Evolutionary conservation across 2,113 vertebrate species (phyloP).

Genomic region (Micronycteris hirsuta): DNA sequence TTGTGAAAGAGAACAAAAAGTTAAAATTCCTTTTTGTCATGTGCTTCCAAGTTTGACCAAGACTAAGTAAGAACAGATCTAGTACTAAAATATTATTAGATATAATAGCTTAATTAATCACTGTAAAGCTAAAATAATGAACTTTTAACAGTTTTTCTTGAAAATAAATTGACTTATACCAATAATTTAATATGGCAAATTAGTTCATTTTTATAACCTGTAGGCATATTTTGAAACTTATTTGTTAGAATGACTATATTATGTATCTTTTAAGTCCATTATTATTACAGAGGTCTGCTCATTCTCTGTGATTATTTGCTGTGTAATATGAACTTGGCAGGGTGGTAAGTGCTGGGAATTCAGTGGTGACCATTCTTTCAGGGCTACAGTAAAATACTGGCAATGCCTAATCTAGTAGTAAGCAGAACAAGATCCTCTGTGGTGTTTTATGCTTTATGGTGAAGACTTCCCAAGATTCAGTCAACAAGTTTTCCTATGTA

Average conservation of each 20-base stretch:
- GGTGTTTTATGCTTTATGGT: not conserved
- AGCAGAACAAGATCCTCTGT: not conserved
- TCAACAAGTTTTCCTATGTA: not conserved
- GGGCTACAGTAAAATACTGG: not conserved
- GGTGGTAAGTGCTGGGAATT: not conserved
- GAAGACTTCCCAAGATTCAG: not conserved
- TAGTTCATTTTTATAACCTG: not conserved
- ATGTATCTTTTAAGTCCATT: not conserved
- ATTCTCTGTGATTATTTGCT: constrained; percentile 3
- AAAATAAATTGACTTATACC: not conserved
- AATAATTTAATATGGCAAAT: constrained; percentile 11
- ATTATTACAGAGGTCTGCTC: not conserved
- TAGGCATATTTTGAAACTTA: constrained; percentile 2
- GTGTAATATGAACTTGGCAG: not conserved
- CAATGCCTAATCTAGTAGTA: not conserved
- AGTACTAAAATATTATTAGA: not conserved
- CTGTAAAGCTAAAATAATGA: not conserved
- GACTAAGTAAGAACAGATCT: not conserved
- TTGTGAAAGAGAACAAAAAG: not conserved
- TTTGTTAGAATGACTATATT: not conserved
- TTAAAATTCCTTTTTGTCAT: not conserved
- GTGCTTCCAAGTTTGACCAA: not conserved
- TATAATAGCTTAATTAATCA: not conserved
- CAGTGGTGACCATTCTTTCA: not conserved
- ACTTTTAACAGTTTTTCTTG: not conserved